Conservation (phyloP, 1,140 invertebrate genomes). For the Ostrea edulis region DNA sequence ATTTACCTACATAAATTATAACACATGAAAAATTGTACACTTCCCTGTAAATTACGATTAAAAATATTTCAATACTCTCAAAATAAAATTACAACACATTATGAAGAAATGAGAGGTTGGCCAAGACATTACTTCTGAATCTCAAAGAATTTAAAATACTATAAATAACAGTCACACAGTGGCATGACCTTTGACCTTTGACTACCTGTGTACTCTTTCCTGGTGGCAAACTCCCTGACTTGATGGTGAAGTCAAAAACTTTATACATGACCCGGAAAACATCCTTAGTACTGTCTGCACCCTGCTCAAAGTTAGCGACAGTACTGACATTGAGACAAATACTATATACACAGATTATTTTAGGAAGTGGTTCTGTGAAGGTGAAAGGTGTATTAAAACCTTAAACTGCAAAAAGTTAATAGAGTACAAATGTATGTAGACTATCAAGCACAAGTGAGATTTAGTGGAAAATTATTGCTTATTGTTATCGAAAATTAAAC, state of each 20-base stretch:
- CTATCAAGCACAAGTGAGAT: not conserved
- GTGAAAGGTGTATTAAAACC: not conserved
- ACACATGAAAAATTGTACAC: not conserved
- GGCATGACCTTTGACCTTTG: conserved; percentile 2
- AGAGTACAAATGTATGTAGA: not conserved
- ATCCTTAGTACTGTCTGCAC: conserved; percentile 44
- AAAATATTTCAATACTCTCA: not conserved
- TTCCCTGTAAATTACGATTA: not conserved
- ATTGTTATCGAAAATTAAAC: not conserved
- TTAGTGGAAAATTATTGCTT: not conserved
- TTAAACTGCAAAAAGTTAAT: not conserved
- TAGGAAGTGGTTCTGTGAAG: not conserved
- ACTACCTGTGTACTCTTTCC: conserved; percentile 41
- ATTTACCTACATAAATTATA: conserved; percentile 20
- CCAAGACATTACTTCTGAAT: too few relatives aligned
- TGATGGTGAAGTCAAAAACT: conserved; percentile 48
- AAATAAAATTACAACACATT: not conserved
- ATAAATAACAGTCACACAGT: not conserved
- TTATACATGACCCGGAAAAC: conserved; percentile 49
- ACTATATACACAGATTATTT: not conserved
- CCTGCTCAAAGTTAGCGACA: conserved; percentile 41
- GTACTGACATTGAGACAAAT: conserved; percentile 20
- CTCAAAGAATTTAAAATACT: not conserved
- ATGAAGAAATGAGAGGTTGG: not conserved
- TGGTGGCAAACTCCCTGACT: conserved; percentile 34